Base-by-base conservation (phyloP, 2,113 vertebrate genomes). In the Alouatta palliata region DNA sequence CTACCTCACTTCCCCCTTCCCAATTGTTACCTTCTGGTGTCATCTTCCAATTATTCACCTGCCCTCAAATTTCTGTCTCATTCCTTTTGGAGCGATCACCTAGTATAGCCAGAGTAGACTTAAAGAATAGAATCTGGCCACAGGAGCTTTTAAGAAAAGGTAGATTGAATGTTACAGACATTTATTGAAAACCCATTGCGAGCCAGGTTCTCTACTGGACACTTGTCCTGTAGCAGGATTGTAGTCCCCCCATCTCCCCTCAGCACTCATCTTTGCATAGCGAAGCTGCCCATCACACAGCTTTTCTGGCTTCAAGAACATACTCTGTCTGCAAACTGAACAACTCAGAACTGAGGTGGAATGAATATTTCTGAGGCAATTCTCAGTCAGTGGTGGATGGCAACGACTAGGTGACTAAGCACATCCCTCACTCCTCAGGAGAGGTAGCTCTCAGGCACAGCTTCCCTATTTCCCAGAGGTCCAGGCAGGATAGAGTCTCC, bases 401-500 rank as follows among this genome's bases (percentile, higher is more conserved):
- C 47, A 68, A 12, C 40, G 32, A 32, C 23, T 10, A 61, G n/a
- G 10, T 49, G 43, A 32, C 20, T 5, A 30, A 30, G 30, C 11
- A 90, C 23, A 17, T 23, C 45, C n/a, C 4, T 70, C n/a, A 14
- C 6, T 21, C 17, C 10, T 14, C 17, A 8, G 40, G 90, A 54
- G 40, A 79, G 8, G 56, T 2, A 27, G 23, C 32, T 64, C 37
- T 79, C 56, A 71, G 52, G 14, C 2, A 2, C 25, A 11, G 27
- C 9, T 23, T 30, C 17, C 25, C 35, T 19, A 2, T 70, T 30
- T 79, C 43, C 76, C 58, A 37, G 52, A 71, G 43, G 1, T 12
- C 19, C 54, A 1, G 0, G 80, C 45, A 64, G 19, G 25, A 37
- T 6, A 4, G 0, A 35, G 1, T 20, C 71, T 37, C 40, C 30